Evolutionary conservation across 2,888 invertebrate species (phyloP).

Genomic region (Parnassius orleans): DNA sequence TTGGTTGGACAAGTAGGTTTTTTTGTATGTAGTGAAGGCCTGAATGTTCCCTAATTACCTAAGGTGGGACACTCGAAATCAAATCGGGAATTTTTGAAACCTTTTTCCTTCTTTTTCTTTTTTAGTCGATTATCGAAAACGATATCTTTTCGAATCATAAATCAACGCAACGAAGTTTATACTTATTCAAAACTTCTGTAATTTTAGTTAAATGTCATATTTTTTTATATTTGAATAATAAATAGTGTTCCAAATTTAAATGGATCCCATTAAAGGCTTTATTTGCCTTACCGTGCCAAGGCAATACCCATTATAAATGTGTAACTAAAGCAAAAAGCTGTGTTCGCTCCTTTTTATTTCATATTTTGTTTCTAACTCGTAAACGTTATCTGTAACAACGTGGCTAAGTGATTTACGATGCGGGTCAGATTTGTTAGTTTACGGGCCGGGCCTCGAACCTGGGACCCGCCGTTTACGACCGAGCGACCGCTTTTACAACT

Average conservation of each 20-base stretch:
- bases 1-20: constrained; percentile 60
- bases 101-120: constrained; percentile 37
- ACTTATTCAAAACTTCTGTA: no score
- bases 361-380: constrained; percentile 65
- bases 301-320: constrained; percentile 18
- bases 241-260: not conserved
- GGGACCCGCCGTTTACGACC: constrained; percentile 68
- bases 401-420: constrained; percentile 79
- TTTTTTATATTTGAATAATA: not conserved
- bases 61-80: constrained; percentile 49
- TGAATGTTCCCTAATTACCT: constrained; percentile 68
- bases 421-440: constrained; percentile 79
- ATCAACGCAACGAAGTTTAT: no score
- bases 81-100: constrained; percentile 42
- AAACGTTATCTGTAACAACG: constrained; percentile 75
- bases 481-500: constrained; percentile 62
- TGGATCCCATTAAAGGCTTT: constrained; percentile 5
- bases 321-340: constrained; percentile 19
- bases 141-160: no score
- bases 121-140: constrained; percentile 25
- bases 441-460: constrained; percentile 65
- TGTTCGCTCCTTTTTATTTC: constrained; percentile 33
- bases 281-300: constrained; percentile 2
- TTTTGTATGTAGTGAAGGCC: constrained; percentile 49
- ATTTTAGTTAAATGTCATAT: not conserved